Evolutionary conservation across 1,140 invertebrate genomes (phyloP).

Genomic region (Drosophila kepulauana): DNA sequence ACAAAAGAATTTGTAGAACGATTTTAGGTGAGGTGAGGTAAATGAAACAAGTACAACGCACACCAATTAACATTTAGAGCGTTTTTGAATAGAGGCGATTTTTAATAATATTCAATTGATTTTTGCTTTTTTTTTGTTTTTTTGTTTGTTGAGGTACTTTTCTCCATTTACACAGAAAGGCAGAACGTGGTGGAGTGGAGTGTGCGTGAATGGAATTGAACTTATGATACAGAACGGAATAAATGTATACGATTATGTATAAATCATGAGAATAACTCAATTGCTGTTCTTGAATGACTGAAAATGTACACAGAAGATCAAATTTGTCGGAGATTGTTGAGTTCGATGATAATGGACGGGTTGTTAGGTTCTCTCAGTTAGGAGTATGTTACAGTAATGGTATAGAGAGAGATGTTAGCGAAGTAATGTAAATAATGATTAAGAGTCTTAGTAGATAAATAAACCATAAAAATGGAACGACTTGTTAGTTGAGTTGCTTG

Average conservation of each 20-base stretch:
- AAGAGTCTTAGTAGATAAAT: constrained; percentile 19
- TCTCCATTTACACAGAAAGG: constrained; percentile 61
- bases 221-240: constrained; percentile 8
- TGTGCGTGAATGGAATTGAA: constrained; percentile 22
- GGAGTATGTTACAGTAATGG: constrained; percentile 25
- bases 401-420: constrained; percentile 8
- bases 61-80: constrained; percentile 83
- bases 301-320: constrained; percentile 50
- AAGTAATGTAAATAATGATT: constrained; percentile 6
- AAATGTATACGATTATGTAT: background rate
- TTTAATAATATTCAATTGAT: constrained; percentile 24
- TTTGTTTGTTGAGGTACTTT: constrained; percentile 1
- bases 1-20: constrained; percentile 28
- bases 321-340: background rate
- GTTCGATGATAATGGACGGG: background rate
- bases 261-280: constrained; percentile 8
- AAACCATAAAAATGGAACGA: constrained; percentile 64
- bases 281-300: constrained; percentile 6
- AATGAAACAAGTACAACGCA: constrained; percentile 75
- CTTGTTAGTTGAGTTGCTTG: constrained; percentile 51
- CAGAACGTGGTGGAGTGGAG: constrained; percentile 6
- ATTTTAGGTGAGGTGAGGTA: constrained; percentile 48
- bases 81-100: constrained; percentile 61
- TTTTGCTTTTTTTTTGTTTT: background rate
- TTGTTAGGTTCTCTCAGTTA: background rate